These are phyloP conservation scores for Arctopsyche grandis DNA, from an alignment of 1,140 invertebrate genomes.

Conservation along the genomic window DNA sequence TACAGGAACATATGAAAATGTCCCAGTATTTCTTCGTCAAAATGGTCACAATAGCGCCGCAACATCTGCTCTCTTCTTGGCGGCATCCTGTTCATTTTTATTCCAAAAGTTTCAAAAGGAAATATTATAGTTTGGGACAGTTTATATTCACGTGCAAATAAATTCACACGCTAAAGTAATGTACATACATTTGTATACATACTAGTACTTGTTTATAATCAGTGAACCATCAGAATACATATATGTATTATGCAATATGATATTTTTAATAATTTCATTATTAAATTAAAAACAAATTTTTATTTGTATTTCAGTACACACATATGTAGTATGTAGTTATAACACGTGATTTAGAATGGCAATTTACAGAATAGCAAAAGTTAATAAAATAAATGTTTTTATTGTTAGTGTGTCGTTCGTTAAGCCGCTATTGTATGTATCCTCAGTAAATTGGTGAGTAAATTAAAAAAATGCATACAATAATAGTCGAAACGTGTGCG, in stretches of 20 bases:
- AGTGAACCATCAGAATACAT: too few species aligned
- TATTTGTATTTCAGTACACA: too few species aligned
- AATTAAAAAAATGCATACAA: conserved; percentile 43
- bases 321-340: too few species aligned
- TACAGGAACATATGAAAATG: neutral
- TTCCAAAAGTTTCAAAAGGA: neutral
- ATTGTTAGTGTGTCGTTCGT: conserved; percentile 40
- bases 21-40: conserved; percentile 2
- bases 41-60: conserved; percentile 3
- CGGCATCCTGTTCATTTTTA: conserved; percentile 21
- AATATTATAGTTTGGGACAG: conserved; percentile 7
- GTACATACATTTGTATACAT: too few species aligned
- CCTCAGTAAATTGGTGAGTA: conserved; percentile 29
- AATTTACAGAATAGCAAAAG: neutral
- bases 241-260: too few species aligned
- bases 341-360: too few species aligned
- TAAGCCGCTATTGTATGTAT: conserved; percentile 44
- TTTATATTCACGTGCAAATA: neutral
- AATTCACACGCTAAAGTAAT: neutral
- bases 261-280: too few species aligned
- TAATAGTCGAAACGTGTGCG: conserved; percentile 13
- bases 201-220: too few species aligned
- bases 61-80: conserved; percentile 25
- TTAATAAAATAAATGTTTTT: conserved; percentile 29
- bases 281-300: too few species aligned